phyloP scores from a whole-genome alignment of 1,140 invertebrate species.

The Ceratina australensis region DNA sequence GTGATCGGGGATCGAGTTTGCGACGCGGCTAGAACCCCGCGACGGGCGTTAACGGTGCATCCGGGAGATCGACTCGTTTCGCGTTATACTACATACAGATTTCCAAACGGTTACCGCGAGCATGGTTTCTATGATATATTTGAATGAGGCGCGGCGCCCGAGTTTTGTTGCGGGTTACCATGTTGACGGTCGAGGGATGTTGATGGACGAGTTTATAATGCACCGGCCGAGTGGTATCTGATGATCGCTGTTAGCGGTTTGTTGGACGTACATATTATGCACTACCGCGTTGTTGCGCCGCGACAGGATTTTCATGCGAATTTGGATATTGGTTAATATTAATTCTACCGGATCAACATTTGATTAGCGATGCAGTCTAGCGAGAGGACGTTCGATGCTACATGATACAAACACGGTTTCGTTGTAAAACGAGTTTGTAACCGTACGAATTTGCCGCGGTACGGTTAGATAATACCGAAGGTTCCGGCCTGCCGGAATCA shows the following conservation, averaged over 20 bases:
- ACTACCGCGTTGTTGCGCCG: not conserved
- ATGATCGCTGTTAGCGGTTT: not conserved
- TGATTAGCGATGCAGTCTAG: not conserved
- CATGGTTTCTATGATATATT: not conserved
- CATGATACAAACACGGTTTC: too few relatives aligned
- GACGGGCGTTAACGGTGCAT: too few relatives aligned
- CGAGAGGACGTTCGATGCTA: too few relatives aligned
- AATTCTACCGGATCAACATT: not conserved
- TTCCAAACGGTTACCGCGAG: too few relatives aligned
- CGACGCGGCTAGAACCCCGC: too few relatives aligned
- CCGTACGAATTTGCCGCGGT: too few relatives aligned
- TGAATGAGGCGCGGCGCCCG: too few relatives aligned
- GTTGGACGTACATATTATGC: not conserved
- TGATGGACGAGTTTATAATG: slow-evolving; percentile 6
- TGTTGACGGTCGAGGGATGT: not conserved
- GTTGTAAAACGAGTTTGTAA: too few relatives aligned
- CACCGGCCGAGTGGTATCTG: not conserved
- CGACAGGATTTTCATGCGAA: not conserved
- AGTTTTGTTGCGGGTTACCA: not conserved
- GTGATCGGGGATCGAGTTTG: not conserved
- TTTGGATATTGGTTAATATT: not conserved
- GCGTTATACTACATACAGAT: too few relatives aligned
- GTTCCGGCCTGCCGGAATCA: too few relatives aligned
- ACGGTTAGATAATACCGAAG: too few relatives aligned
- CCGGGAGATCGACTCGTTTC: too few relatives aligned